Evolutionary conservation across 2,113 vertebrate genomes (phyloP).

Genomic region (Anhinga rufa): DNA sequence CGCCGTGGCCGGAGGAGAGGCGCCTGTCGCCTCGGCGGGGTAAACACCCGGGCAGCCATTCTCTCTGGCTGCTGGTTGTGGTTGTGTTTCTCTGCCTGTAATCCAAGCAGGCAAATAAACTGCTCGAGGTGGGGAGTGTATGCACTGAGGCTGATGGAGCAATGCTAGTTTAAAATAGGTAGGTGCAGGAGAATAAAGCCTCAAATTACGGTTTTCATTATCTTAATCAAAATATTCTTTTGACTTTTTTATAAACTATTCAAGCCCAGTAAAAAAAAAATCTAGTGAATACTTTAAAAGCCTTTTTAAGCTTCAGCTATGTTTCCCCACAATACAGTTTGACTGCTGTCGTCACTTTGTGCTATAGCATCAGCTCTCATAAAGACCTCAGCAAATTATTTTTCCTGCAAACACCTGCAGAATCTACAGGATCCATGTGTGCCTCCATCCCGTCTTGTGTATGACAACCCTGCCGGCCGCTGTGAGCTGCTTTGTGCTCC

Average conservation of each 20-base stretch:
- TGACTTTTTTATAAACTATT: background rate
- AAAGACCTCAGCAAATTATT: background rate
- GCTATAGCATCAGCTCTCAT: background rate
- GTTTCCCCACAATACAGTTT: background rate
- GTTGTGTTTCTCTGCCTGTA: background rate
- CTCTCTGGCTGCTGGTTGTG: background rate
- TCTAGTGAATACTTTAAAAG: background rate
- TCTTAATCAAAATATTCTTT: background rate
- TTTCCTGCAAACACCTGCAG: background rate
- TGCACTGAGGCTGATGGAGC: background rate
- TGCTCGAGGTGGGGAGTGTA: background rate
- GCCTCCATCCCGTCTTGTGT: background rate
- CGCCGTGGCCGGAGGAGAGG: fast-evolving
- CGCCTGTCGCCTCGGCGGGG: fast-evolving
- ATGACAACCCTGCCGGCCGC: background rate
- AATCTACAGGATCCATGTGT: background rate
- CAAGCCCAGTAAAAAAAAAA: background rate
- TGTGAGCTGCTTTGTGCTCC: background rate
- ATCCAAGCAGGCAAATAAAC: background rate
- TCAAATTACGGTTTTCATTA: background rate
- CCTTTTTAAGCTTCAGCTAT: background rate
- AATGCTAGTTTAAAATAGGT: background rate
- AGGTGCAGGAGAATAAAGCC: background rate
- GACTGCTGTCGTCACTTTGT: background rate
- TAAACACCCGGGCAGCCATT: fast-evolving